Conservation (phyloP, 2,888 invertebrate genomes). For the Limnephilus auricula region DNA sequence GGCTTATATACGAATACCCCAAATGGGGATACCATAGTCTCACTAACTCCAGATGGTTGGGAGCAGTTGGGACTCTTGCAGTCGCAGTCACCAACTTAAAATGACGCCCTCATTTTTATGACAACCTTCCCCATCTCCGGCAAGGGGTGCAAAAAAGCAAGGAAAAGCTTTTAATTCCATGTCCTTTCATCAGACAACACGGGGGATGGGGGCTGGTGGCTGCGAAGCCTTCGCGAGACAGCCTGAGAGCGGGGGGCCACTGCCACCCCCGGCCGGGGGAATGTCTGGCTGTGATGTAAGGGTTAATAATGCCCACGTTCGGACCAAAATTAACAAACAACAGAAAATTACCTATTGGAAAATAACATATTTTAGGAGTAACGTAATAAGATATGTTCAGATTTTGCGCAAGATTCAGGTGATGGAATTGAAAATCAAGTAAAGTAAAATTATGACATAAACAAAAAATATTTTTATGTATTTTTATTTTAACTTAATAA, state of each 20-base stretch:
- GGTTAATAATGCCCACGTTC: conserved; percentile 26
- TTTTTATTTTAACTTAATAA: too few species aligned
- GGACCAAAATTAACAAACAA: neutral
- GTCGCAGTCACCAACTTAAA: neutral
- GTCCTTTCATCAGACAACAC: conserved; percentile 50
- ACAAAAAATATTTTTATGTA: too few species aligned
- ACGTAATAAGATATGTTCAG: neutral
- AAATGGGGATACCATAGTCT: too few species aligned
- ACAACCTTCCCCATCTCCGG: conserved; percentile 50
- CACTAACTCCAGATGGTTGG: too few species aligned
- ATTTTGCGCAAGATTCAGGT: neutral
- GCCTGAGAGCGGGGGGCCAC: neutral
- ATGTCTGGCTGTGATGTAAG: conserved; percentile 35
- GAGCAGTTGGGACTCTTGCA: too few species aligned
- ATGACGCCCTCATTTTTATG: conserved; percentile 57
- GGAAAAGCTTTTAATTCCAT: conserved; percentile 66
- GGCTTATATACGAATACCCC: too few species aligned
- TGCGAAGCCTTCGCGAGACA: conserved; percentile 26
- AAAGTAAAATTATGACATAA: too few species aligned
- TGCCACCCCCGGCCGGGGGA: neutral
- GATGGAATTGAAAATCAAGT: too few species aligned
- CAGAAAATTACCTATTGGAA: neutral
- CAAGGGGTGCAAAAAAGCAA: conserved; percentile 64
- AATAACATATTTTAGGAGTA: neutral
- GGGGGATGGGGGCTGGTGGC: neutral